Conservation (phyloP, 2,797 vertebrate species). For the Urocyon cinereoargenteus region DNA sequence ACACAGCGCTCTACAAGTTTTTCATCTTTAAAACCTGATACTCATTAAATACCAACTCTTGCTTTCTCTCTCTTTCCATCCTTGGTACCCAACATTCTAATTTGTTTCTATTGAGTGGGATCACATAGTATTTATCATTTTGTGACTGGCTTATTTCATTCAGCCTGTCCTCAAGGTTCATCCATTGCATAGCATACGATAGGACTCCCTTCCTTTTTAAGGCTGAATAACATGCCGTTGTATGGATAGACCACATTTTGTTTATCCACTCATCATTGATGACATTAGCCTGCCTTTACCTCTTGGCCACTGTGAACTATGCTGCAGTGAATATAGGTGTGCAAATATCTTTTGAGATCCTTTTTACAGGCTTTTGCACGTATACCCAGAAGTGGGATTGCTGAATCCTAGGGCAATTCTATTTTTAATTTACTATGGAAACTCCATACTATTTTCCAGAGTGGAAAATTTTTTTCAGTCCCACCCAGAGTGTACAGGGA, state of each 20-base stretch:
- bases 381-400: neutral
- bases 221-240: neutral
- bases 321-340: neutral
- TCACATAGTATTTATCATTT: neutral
- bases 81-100: neutral
- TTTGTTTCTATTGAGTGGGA: neutral
- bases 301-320: neutral
- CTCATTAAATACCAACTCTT: neutral
- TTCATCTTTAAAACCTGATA: neutral
- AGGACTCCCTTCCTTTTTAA: neutral
- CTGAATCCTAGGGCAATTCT: neutral
- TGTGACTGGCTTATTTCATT: neutral
- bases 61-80: neutral
- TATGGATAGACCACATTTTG: neutral
- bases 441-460: neutral
- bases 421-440: neutral
- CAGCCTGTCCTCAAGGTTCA: too few relatives aligned
- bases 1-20: neutral
- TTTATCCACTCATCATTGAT: neutral
- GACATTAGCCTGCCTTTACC: neutral
- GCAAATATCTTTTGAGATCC: neutral
- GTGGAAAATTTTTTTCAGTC: neutral
- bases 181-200: too few relatives aligned
- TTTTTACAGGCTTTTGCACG: fast-evolving
- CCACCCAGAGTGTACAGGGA: too few relatives aligned